Evolutionary conservation across 2,888 invertebrate species (phyloP), one percentile per base, ranked within the genome.

Genomic region (Lasioglossum villosulum): DNA sequence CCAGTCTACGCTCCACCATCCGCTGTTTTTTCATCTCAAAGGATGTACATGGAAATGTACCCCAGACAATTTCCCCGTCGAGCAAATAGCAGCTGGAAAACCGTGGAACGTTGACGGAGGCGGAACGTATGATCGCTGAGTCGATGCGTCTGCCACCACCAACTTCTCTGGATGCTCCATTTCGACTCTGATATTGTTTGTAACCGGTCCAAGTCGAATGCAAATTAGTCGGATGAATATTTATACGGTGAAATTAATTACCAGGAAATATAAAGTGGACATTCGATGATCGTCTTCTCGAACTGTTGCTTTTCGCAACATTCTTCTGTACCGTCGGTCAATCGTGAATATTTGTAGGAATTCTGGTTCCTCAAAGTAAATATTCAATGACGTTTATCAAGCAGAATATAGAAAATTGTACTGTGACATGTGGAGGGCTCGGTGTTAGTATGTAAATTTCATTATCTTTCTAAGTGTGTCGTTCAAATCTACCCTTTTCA

Each of bases 1-100:
- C 80, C 79, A 77, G 80, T 23, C 83, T 78, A 66, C 73, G 83
- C 83, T 86, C 75, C 86, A n/a, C 30, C 56, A 73, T 74, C 75
- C 81, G 52, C 81, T 74, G 83, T 86, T 89, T 89, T 89, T 88
- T 83, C 85, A 81, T 90, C 81, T 88, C 89, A 89, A 89, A 89
- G 89, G 88, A 89, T 88, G 82, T 72, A 83, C 83, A 76, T 80
- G 90, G 81, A 86, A 82, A 71, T 78, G 80, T 80, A 71, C 77
- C 39, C 42, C 72, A 70, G 59, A 86, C 75, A 86, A 78, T 82
- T 86, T 78, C 81, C 73, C 66, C 68, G 78, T 73, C 70, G 72
- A 86, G 78, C 68, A 85, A 86, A 82, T 73, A 76, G 45, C 56
- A 30, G 77, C 16, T 75, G 66, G 74, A 52, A 78, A 81, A 75